Evolutionary conservation across 2,113 vertebrate species (phyloP), one percentile per base, ranked within the genome.

Genomic region (Rostratula benghalensis): DNA sequence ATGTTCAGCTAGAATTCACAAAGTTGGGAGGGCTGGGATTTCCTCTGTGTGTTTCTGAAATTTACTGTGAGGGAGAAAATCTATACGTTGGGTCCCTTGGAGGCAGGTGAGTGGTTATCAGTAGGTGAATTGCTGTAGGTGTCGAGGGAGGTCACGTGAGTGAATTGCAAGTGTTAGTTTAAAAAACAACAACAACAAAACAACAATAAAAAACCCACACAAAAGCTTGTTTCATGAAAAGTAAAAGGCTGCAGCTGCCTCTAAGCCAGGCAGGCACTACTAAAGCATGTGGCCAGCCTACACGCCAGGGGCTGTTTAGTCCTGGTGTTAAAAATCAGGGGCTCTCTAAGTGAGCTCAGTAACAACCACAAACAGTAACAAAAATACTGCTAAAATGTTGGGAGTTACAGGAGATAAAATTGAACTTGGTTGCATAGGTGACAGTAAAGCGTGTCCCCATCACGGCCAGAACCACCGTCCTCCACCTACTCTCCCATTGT

Each of bases 231-330:
- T 90, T 86, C 75, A 76, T 83, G 73, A 79, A 56, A 81, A 84
- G 79, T 33, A 82, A 74, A 95, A 89, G 74, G 73, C 59, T 48
- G 68, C 91, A 87, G 83, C 96, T 96, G 94, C 75, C 77, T 76
- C 83, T 56, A 92, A 75, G 46, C 57, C 80, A 59, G 67, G 69
- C 75, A 74, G 77, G 82, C 84, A 23, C 54, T 69, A 27, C 28
- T 23, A 78, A 64, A 70, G 81, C 71, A 76, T 14, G 76, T 54
- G 93, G 92, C 74, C 87, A 63, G 90, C 74, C 13, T 19, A 17
- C 46, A 50, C 21, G 51, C 61, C 65, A 59, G 7, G 17, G 80
- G 80, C 89, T 63, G 64, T 74, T 82, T 48, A 54, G 37, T 20
- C 59, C 25, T 20, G 53, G 56, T 45, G 65, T 70, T 77, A 75